Percentiles rank a stretch among this genome's conserved stretches.
Conservation (phyloP, 2,113 vertebrate genomes). For the Sinocyclocheilus grahami region DNA sequence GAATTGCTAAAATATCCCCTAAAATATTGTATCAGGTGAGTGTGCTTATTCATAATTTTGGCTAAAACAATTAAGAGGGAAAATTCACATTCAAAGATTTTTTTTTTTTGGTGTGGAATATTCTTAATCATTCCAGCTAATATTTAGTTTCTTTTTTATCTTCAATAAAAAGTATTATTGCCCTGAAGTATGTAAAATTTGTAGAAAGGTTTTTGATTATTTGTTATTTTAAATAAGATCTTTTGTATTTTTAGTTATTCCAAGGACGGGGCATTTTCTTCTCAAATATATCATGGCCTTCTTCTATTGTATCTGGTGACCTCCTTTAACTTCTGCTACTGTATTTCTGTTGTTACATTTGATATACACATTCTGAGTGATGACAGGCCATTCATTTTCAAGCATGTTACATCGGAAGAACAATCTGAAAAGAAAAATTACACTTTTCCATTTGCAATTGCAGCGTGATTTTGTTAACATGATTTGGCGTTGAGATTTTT, state of each 20-base stretch:
- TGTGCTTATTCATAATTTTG: background rate
- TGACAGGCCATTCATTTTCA: too few species aligned
- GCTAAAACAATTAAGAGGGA: background rate
- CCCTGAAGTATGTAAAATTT: background rate
- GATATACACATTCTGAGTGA: background rate
- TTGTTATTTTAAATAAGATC: background rate
- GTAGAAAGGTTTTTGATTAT: background rate
- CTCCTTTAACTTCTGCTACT: background rate
- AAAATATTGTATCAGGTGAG: background rate
- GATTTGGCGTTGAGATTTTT: background rate
- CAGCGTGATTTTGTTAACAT: background rate
- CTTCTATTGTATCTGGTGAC: background rate
- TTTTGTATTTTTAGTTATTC: background rate
- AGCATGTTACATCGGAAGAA: background rate
- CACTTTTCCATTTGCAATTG: background rate
- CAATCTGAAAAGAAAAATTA: background rate
- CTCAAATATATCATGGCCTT: background rate
- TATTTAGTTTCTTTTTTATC: background rate
- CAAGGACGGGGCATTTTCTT: background rate
- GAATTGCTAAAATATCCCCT: background rate
- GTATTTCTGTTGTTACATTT: background rate
- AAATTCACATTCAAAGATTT: too few species aligned
- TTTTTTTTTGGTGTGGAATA: background rate
- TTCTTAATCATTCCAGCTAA: background rate
- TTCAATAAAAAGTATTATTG: constrained; percentile 9